A percentile compares a stretch with the other conserved stretches of the same genome.
Conservation (phyloP, 2,113 vertebrate genomes). For the Apteryx owenii region DNA sequence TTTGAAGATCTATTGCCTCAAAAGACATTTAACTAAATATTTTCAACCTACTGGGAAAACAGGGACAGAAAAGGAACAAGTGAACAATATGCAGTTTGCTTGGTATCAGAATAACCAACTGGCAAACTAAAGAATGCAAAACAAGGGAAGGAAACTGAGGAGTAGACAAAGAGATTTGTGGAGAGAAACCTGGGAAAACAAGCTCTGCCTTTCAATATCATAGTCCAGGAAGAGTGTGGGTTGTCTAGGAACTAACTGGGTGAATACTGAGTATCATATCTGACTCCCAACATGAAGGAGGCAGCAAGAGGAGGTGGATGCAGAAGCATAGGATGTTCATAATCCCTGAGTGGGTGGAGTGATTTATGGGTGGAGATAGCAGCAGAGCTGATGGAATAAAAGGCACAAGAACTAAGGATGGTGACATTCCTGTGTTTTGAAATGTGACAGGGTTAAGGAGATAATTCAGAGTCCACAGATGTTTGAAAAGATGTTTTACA, state of each 20-base stretch:
- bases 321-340: neutral
- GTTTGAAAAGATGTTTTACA: neutral
- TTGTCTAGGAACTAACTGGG: neutral
- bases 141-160: neutral
- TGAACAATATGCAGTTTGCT: neutral
- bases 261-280: neutral
- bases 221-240: neutral
- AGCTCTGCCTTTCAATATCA: neutral
- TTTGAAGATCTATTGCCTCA: neutral
- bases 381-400: neutral
- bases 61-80: neutral
- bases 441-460: neutral
- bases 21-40: neutral
- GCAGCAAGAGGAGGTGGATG: neutral
- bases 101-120: neutral
- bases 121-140: neutral
- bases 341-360: neutral
- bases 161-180: neutral
- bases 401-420: neutral
- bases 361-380: neutral
- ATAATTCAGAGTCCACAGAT: neutral
- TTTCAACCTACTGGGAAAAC: neutral
- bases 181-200: neutral
- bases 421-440: neutral
- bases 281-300: neutral